phyloP scores from a whole-genome alignment of 2,888 invertebrate genomes.

The Stenodera caucasica region DNA sequence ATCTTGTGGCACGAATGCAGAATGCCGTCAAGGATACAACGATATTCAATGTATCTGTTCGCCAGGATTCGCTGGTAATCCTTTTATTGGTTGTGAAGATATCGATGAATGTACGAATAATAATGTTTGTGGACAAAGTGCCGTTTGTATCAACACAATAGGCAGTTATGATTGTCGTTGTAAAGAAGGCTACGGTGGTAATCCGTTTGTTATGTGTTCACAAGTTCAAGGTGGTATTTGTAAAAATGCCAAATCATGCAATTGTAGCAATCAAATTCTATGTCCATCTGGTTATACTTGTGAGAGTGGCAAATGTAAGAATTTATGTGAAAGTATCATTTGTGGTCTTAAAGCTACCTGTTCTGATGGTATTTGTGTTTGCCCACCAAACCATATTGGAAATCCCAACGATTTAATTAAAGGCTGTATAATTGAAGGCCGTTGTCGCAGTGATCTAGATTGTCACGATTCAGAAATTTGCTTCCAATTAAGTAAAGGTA shows the following conservation, averaged over 20 bases:
- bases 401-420: conserved; percentile 69
- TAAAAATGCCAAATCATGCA: conserved; percentile 68
- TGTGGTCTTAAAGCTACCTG: conserved; percentile 85
- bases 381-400: conserved; percentile 76
- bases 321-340: conserved; percentile 72
- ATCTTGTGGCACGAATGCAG: conserved; percentile 77
- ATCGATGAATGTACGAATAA: conserved; percentile 79
- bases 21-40: conserved; percentile 74
- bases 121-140: conserved; percentile 80
- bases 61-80: conserved; percentile 82
- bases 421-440: conserved; percentile 75
- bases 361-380: conserved; percentile 76
- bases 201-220: conserved; percentile 83
- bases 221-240: conserved; percentile 71
- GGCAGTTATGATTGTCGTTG: conserved; percentile 91
- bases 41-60: conserved; percentile 82
- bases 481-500: conserved; percentile 77
- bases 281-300: conserved; percentile 80
- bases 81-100: conserved; percentile 79
- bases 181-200: conserved; percentile 79
- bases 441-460: conserved; percentile 79
- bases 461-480: conserved; percentile 86
- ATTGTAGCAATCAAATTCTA: conserved; percentile 69
- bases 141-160: conserved; percentile 86
- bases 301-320: conserved; percentile 71